Evolutionary conservation across 2,888 invertebrate species (phyloP).

Genomic region (Lithodes maja): DNA sequence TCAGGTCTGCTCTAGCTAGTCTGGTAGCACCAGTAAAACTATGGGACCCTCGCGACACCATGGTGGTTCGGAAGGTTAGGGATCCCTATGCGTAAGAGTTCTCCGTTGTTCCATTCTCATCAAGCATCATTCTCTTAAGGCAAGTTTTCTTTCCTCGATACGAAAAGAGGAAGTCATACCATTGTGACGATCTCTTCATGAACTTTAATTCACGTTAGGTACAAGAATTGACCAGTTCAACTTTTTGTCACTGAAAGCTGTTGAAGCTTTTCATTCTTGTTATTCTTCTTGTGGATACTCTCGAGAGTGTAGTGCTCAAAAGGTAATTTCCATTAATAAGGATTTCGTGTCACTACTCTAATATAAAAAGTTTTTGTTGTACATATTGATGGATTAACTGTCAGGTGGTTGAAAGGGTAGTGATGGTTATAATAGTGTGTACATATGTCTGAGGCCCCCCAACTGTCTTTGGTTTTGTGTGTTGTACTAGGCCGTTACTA

Average conservation of each 20-base stretch:
- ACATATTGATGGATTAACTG: constrained; percentile 62
- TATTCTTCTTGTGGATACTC: constrained; percentile 56
- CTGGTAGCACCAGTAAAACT: constrained; percentile 53
- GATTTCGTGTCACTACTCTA: constrained; percentile 59
- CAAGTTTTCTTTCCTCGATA: constrained; percentile 56
- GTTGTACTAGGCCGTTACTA: constrained; percentile 62
- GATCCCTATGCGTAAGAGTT: constrained; percentile 69
- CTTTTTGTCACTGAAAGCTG: constrained; percentile 54
- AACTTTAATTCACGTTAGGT: constrained; percentile 62
- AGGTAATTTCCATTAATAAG: constrained; percentile 56
- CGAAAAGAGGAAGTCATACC: constrained; percentile 46
- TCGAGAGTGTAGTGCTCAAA: constrained; percentile 61
- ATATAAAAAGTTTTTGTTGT: constrained; percentile 62
- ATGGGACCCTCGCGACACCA: constrained; percentile 28
- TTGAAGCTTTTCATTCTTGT: constrained; percentile 55
- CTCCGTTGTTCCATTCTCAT: constrained; percentile 69
- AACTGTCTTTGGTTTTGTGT: constrained; percentile 56
- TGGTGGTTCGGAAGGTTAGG: constrained; percentile 56
- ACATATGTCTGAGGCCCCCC: constrained; percentile 57
- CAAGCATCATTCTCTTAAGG: constrained; percentile 63
- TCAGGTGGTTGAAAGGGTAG: constrained; percentile 65
- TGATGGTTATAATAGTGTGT: constrained; percentile 57
- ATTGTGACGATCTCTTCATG: constrained; percentile 63
- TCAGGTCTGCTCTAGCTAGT: constrained; percentile 57
- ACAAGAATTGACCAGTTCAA: constrained; percentile 60